These are phyloP conservation scores for Meloidogyne floridensis DNA, from an alignment of 1,140 invertebrate species.

Conservation along the genomic window DNA sequence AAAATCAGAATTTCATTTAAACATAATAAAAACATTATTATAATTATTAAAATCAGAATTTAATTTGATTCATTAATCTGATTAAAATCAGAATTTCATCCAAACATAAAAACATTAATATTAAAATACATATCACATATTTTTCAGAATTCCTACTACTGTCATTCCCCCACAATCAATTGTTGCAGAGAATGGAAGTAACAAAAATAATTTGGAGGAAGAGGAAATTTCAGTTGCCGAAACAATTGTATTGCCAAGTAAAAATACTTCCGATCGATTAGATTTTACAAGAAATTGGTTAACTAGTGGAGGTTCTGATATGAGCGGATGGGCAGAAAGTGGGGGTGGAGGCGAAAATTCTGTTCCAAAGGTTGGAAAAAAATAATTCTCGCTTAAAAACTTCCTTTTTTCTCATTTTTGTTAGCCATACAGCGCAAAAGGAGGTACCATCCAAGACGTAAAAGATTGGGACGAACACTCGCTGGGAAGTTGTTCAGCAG, in stretches of 20 bases:
- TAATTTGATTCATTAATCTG: too few relatives aligned
- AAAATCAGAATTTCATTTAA: too few relatives aligned
- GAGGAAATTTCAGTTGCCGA: slow-evolving; percentile 58
- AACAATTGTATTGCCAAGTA: slow-evolving; percentile 62
- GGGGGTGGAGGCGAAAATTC: slow-evolving; percentile 39
- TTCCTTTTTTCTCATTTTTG: not conserved
- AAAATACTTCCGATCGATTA: slow-evolving; percentile 56
- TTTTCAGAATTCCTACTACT: not conserved
- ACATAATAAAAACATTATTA: too few relatives aligned
- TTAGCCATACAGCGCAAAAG: slow-evolving; percentile 12
- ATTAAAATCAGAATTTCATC: too few relatives aligned
- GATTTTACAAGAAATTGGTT: slow-evolving; percentile 64
- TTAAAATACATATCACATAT: not conserved
- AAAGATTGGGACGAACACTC: slow-evolving; percentile 57
- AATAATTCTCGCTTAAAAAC: not conserved
- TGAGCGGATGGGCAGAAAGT: slow-evolving; percentile 16
- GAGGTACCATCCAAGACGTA: not conserved
- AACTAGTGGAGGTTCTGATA: not conserved
- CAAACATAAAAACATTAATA: not conserved
- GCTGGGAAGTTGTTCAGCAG: slow-evolving; percentile 63
- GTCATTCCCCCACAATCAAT: not conserved
- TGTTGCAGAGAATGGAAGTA: not conserved
- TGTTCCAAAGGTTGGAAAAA: slow-evolving; percentile 36
- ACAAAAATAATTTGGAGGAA: not conserved
- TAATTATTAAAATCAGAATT: too few relatives aligned